Conservation (phyloP, 2,113 vertebrate genomes). For the Phaetusa simplex region DNA sequence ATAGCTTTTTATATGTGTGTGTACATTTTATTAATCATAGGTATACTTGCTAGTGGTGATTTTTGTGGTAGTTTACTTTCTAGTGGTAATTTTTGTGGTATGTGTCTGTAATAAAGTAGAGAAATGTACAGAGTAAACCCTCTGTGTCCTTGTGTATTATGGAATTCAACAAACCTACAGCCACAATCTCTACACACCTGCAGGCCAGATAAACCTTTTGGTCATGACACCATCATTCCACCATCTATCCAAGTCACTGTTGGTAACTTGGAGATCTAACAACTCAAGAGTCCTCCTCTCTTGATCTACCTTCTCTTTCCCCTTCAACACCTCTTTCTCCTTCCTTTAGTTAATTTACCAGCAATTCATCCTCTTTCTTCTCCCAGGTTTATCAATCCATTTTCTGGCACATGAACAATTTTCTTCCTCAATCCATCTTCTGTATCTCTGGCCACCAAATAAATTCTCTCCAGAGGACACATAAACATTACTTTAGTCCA, state of each 20-base stretch:
- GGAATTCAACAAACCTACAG: not conserved
- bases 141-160: not conserved
- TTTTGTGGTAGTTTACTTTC: not conserved
- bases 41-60: not conserved
- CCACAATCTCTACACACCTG: not conserved
- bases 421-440: not conserved
- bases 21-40: not conserved
- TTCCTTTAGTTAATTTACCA: not conserved
- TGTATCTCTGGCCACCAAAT: not conserved
- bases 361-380: not conserved
- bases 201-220: not conserved
- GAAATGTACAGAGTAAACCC: not conserved
- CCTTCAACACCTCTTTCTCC: not conserved
- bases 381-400: not conserved
- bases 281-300: not conserved
- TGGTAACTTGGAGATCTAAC: not conserved
- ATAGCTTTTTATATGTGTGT: not conserved
- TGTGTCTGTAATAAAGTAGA: not conserved
- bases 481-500: not conserved
- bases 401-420: not conserved
- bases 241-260: not conserved
- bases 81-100: not conserved
- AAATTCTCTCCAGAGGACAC: not conserved
- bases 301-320: not conserved
- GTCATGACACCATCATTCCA: not conserved